These are phyloP conservation scores for Antedon mediterranea DNA, from an alignment of 53 echinoderm and acorn worm genomes.

Conservation along the genomic window DNA sequence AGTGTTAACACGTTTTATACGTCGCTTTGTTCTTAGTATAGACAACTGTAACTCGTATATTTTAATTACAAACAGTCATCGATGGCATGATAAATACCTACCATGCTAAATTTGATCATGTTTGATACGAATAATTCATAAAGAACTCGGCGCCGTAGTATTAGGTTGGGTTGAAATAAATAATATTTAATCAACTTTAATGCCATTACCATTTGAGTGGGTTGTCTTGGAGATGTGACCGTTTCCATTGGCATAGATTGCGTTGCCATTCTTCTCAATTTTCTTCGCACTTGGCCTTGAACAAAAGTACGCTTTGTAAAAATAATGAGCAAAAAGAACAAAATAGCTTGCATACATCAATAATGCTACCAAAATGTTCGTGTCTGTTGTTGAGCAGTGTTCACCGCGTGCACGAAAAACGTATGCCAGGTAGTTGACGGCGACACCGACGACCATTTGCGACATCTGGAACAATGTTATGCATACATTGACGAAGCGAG, in stretches of 20 bases:
- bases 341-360: slow-evolving; percentile 92
- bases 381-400: slow-evolving; percentile 64
- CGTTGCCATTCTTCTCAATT: slow-evolving; percentile 29
- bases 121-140: no score
- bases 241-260: slow-evolving; percentile 24
- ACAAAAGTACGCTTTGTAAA: slow-evolving; percentile 81
- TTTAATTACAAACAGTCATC: no score
- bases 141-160: no score
- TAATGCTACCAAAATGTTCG: slow-evolving; percentile 48
- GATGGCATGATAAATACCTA: no score
- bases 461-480: slow-evolving; percentile 84
- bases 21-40: no score
- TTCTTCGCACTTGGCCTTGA: neutral
- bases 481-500: slow-evolving; percentile 55
- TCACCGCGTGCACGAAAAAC: slow-evolving; percentile 57
- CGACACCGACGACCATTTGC: slow-evolving; percentile 84
- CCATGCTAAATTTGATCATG: no score
- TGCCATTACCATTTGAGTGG: neutral
- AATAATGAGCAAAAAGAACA: slow-evolving; percentile 84
- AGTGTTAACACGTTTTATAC: no score
- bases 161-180: no score
- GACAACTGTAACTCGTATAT: no score
- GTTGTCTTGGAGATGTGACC: slow-evolving; percentile 1
- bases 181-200: neutral
- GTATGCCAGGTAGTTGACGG: slow-evolving; percentile 64